Percentiles rank a stretch among this genome's conserved stretches.
phyloP scores from a whole-genome alignment of 1,140 invertebrate species.

The Listronotus bonariensis region DNA sequence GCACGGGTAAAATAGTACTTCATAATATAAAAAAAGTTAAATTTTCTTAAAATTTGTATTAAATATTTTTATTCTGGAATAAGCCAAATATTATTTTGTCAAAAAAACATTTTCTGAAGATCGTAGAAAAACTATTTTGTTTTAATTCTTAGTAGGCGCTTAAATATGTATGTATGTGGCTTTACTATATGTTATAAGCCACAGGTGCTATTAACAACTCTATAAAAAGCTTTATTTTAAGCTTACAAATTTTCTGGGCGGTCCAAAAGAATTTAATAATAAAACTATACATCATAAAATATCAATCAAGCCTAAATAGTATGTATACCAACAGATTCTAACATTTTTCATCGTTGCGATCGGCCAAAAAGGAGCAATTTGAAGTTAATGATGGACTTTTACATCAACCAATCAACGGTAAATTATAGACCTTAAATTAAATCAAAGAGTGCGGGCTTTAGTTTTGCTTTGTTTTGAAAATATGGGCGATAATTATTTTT shows the following conservation, averaged over 20 bases:
- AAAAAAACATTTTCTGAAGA: too few species aligned
- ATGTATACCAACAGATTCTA: constrained; percentile 24
- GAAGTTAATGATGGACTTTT: constrained; percentile 34
- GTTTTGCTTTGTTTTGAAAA: constrained; percentile 22
- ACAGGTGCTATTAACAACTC: too few species aligned
- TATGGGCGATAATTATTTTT: constrained; percentile 25
- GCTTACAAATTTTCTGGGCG: constrained; percentile 16
- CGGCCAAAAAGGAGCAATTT: constrained; percentile 26
- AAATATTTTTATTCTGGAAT: too few species aligned
- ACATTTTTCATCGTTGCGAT: constrained; percentile 21
- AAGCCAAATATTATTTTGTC: too few species aligned
- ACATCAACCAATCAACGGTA: constrained; percentile 32
- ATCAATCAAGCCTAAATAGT: constrained; percentile 33
- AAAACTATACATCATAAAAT: constrained; percentile 24
- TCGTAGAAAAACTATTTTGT: too few species aligned
- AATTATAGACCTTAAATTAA: constrained; percentile 37
- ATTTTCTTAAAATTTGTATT: too few species aligned
- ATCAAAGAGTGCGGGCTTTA: constrained; percentile 18
- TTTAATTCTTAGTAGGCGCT: too few species aligned
- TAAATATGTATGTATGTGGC: too few species aligned
- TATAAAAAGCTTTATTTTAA: too few species aligned
- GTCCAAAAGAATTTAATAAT: constrained; percentile 27
- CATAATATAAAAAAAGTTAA: too few species aligned
- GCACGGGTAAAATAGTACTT: too few species aligned
- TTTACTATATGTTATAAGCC: too few species aligned